Percentiles rank a stretch among this genome's conserved stretches.
These are phyloP conservation scores for Antennarius striatus DNA, from an alignment of 2,113 vertebrate species.

Conservation along the genomic window DNA sequence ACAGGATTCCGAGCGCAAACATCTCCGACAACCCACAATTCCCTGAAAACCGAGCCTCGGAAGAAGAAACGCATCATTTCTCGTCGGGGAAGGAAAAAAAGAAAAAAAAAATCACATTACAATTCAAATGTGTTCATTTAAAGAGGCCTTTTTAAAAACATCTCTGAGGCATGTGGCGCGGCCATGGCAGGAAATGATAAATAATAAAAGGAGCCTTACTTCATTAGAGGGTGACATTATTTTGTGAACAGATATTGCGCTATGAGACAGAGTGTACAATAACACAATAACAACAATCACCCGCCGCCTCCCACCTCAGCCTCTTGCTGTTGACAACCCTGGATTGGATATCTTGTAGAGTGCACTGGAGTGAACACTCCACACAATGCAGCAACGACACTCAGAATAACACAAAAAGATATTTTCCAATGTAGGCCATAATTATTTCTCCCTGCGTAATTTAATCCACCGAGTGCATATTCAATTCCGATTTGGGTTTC, in stretches of 20 bases:
- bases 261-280: constrained; percentile 68
- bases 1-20: neutral
- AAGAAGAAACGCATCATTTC: constrained; percentile 55
- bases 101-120: constrained; percentile 64
- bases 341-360: constrained; percentile 64
- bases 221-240: constrained; percentile 77
- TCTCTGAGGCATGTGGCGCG: constrained; percentile 50
- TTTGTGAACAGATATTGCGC: constrained; percentile 72
- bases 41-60: constrained; percentile 43
- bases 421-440: constrained; percentile 75
- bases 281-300: constrained; percentile 72
- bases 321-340: constrained; percentile 70
- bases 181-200: constrained; percentile 63
- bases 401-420: constrained; percentile 68
- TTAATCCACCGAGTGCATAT: constrained; percentile 76
- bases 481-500: constrained; percentile 75
- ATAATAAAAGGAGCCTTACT: constrained; percentile 71
- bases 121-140: constrained; percentile 76
- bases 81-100: neutral
- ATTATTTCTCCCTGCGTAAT: constrained; percentile 80
- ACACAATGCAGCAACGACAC: constrained; percentile 58
- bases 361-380: constrained; percentile 69
- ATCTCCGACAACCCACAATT: constrained; percentile 13
- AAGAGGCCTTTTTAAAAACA: constrained; percentile 67
- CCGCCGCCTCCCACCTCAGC: constrained; percentile 53